A percentile compares a stretch with the other conserved stretches of the same genome.
These are phyloP conservation scores for Calephelis virginiensis DNA, from an alignment of 1,140 invertebrate genomes.

Conservation along the genomic window DNA sequence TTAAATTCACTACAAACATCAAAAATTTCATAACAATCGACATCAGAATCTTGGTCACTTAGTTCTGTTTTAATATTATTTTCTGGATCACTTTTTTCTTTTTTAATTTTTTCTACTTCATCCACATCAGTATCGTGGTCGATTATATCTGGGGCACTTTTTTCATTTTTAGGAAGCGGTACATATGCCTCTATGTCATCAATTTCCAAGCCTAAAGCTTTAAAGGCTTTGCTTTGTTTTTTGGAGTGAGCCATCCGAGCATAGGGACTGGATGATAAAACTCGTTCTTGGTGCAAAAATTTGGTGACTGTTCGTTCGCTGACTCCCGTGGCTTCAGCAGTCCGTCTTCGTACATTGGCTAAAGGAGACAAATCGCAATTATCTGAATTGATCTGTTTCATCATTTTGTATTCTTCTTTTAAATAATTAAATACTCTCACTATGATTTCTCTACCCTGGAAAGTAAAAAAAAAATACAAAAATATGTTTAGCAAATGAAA, in stretches of 20 bases:
- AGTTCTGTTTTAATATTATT: too few species aligned
- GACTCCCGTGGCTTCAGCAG: conserved; percentile 27
- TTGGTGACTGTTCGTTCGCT: conserved; percentile 23
- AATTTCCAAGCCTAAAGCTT: too few species aligned
- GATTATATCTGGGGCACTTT: too few species aligned
- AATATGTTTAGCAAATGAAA: neutral
- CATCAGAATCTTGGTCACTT: too few species aligned
- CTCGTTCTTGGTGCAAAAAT: conserved; percentile 26
- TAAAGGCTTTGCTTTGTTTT: neutral
- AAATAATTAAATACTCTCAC: conserved; percentile 23
- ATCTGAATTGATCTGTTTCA: conserved; percentile 23
- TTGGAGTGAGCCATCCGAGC: neutral
- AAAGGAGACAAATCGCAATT: conserved; percentile 22
- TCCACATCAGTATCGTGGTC: too few species aligned
- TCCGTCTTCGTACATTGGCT: conserved; percentile 23
- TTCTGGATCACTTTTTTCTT: too few species aligned
- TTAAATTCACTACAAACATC: too few species aligned
- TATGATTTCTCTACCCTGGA: conserved; percentile 26
- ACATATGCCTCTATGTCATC: too few species aligned
- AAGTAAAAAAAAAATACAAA: conserved; percentile 6
- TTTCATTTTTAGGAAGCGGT: too few species aligned
- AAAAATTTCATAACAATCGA: too few species aligned
- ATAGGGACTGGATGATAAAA: neutral
- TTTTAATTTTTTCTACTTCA: too few species aligned
- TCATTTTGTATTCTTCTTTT: conserved; percentile 22